Evolutionary conservation across 2,113 vertebrate genomes (phyloP).

Genomic region (Quiscalus mexicanus): DNA sequence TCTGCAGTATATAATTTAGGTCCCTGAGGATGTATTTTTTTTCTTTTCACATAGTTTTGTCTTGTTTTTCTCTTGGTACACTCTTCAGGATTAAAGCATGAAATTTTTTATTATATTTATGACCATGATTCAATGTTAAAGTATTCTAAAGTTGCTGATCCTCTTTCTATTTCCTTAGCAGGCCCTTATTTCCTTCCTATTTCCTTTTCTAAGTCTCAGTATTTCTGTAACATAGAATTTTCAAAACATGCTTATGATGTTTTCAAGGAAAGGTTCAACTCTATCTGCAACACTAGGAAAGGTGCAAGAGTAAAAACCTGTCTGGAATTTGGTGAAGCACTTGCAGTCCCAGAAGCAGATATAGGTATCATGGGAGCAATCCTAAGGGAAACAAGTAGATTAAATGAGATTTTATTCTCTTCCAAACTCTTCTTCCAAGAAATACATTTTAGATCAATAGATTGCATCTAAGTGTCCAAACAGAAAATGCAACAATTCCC

Average conservation of each 20-base stretch:
- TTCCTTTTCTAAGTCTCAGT: not conserved
- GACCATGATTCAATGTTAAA: not conserved
- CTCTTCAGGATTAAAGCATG: not conserved
- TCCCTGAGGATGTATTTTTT: not conserved
- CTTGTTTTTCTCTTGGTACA: not conserved
- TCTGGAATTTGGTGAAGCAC: not conserved
- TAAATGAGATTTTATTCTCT: conserved; percentile 11
- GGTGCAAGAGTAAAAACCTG: not conserved
- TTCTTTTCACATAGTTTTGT: not conserved
- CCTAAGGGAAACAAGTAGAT: not conserved
- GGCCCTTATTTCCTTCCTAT: not conserved
- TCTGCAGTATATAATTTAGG: not conserved
- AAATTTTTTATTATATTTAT: not conserved
- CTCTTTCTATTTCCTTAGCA: not conserved
- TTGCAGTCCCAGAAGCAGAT: not conserved
- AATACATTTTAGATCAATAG: not conserved
- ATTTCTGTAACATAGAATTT: not conserved
- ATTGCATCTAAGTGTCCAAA: not conserved
- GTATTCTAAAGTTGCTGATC: not conserved
- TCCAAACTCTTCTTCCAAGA: not conserved
- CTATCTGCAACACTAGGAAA: not conserved
- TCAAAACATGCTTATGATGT: not conserved
- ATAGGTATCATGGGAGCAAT: not conserved
- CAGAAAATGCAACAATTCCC: not conserved
- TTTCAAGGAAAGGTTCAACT: not conserved